Evolutionary conservation across 2,113 vertebrate genomes (phyloP).

Genomic region (Podilymbus podiceps): DNA sequence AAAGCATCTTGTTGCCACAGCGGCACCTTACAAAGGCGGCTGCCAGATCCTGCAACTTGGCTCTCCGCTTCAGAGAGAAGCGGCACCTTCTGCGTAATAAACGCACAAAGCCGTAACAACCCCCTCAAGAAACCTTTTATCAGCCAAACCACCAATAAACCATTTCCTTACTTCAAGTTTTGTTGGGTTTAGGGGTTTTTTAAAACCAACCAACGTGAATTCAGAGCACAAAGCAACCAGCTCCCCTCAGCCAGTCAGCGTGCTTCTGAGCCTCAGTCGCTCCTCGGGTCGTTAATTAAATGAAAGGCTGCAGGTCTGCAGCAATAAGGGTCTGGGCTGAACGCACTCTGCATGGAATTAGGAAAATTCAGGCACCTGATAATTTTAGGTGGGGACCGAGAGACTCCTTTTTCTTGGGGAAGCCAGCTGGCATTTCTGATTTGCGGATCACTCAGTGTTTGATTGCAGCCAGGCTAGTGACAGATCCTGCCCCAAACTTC

Average conservation of each 20-base stretch:
- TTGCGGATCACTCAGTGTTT: neutral
- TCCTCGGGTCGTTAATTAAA: neutral
- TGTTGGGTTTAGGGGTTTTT: no score
- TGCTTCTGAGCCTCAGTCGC: neutral
- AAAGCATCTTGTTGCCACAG: neutral
- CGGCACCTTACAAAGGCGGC: rapidly evolving
- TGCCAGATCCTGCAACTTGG: no score
- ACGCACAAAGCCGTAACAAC: rapidly evolving
- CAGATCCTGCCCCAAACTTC: neutral
- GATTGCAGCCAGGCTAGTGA: neutral
- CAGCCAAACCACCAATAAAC: neutral
- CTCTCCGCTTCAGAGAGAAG: rapidly evolving
- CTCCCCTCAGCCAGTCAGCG: neutral
- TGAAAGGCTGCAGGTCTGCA: neutral
- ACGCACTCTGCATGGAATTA: neutral
- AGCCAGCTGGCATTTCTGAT: no score
- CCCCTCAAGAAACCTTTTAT: neutral
- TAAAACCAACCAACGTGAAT: no score
- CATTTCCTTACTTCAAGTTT: neutral
- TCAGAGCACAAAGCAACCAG: neutral
- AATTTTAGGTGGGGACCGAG: neutral
- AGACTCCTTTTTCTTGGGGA: neutral
- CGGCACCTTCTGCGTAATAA: rapidly evolving
- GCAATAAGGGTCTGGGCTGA: neutral
- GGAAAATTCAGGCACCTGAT: neutral